Evolutionary conservation across 2,797 vertebrate species (phyloP), one percentile per base, ranked within the genome.

Genomic region (Chiroxiphia lanceolata): DNA sequence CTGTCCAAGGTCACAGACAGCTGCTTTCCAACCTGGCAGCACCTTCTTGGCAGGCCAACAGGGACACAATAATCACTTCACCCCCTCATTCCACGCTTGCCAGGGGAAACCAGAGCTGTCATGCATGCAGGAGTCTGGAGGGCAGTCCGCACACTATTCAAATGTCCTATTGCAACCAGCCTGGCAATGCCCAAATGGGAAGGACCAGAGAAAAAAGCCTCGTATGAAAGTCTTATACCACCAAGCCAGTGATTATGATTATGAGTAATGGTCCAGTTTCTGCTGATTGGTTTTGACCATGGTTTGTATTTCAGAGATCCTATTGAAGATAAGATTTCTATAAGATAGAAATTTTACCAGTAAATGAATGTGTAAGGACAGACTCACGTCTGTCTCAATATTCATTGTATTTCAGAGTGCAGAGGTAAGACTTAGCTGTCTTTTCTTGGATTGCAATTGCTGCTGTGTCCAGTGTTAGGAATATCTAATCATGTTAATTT

Each of bases 91-190:
- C 4, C 4, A 33, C 38, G 21, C 59, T 83, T 80, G 31, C 31
- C 54, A 81, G 72, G 57, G 79, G 42, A 79, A 82, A 31, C 42
- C 23, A 59, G 47, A 33, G 17, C 71, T 90, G 42, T 77, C 71
- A 60, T 3, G 6, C 1, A 0, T 70, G 36, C 47, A 64, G 10
- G n/a, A 33, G 26, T 56, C 76, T 45, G 71, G 50, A 94, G 51
- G 53, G 67, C 64, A 64, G 33, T 29, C 63, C 0, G 0, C 25
- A 29, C 4, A 5, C 27, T 5, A 1, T 80, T 45, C 40, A 16
- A 33, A 15, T 59, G 34, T 69, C 48, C 36, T 47, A 1, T 8
- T 27, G 33, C 47, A 15, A 33, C 15, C 0, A 0, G 50, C n/a
- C 13, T 71, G 47, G 44, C 45, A 60, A 15, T 61, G 38, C 23